Conservation (phyloP, 2,797 vertebrate species). For the Pachyuromys duprasi region DNA sequence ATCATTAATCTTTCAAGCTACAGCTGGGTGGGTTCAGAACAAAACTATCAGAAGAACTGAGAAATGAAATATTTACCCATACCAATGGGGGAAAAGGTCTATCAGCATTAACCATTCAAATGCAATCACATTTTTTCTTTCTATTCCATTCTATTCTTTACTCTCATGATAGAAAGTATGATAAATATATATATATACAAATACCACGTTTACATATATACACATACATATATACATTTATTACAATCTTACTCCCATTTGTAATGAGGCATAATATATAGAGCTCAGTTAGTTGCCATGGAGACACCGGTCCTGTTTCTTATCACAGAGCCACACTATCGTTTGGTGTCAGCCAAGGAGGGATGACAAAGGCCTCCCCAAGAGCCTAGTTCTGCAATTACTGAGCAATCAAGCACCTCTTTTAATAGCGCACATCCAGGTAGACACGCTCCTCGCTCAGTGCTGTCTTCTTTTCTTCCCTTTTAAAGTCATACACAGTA, state of each 20-base stretch:
- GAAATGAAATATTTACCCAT: conserved; percentile 80
- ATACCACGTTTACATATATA: conserved; percentile 71
- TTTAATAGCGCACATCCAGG: conserved; percentile 77
- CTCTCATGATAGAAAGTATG: conserved; percentile 85
- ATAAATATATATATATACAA: conserved; percentile 85
- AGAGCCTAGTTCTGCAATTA: conserved; percentile 81
- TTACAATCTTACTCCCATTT: conserved; percentile 90
- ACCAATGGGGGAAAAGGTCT: conserved; percentile 33
- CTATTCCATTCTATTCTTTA: conserved; percentile 79
- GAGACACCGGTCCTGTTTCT: conserved; percentile 92
- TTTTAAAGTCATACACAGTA: conserved; percentile 60
- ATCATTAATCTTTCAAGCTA: conserved; percentile 80
- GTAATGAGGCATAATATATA: conserved; percentile 94
- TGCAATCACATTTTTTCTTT: conserved; percentile 58
- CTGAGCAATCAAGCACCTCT: conserved; percentile 78
- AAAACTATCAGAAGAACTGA: conserved; percentile 77
- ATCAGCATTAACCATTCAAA: conserved; percentile 63
- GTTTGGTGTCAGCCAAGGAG: conserved; percentile 91
- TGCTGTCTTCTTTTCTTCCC: conserved; percentile 48
- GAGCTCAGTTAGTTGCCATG: conserved; percentile 93
- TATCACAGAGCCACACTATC: conserved; percentile 91
- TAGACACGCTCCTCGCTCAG: conserved; percentile 16
- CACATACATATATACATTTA: conserved; percentile 82
- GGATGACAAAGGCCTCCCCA: conserved; percentile 86
- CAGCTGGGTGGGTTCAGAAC: conserved; percentile 75